phyloP scores from a whole-genome alignment of 2,888 invertebrate genomes.

The Nomada ferruginata region DNA sequence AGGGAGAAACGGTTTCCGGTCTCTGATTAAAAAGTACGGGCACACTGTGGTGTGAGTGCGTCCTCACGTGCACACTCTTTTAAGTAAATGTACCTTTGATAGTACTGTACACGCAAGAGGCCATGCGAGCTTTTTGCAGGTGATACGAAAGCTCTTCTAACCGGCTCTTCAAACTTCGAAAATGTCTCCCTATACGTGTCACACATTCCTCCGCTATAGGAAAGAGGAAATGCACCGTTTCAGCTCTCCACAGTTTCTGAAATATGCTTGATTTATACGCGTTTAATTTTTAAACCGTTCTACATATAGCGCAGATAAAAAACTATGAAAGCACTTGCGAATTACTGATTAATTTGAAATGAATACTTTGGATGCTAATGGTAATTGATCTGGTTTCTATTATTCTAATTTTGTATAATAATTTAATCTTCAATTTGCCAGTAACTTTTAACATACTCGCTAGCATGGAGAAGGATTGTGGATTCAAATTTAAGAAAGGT shows the following conservation, averaged over 20 bases:
- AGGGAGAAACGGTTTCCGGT: neutral
- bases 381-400: no score
- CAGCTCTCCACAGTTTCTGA: conserved; percentile 42
- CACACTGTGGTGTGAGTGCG: neutral
- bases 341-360: no score
- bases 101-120: conserved; percentile 3
- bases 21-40: conserved; percentile 37
- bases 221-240: conserved; percentile 6
- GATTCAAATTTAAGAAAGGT: no score
- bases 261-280: conserved; percentile 28
- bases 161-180: conserved; percentile 43
- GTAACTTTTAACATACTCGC: no score
- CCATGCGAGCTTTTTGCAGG: conserved; percentile 27
- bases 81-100: conserved; percentile 10
- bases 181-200: neutral
- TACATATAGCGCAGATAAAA: no score
- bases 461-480: no score
- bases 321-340: no score
- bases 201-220: conserved; percentile 9
- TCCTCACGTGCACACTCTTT: conserved; percentile 7
- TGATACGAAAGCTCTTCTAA: conserved; percentile 27
- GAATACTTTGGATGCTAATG: no score
- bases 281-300: neutral
- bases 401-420: no score
- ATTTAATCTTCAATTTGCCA: no score